A percentile compares a stretch with the other conserved stretches of the same genome.
These are phyloP conservation scores for Bursaphelenchus okinawaensis DNA, from an alignment of 2,888 invertebrate species.

Conservation along the genomic window DNA sequence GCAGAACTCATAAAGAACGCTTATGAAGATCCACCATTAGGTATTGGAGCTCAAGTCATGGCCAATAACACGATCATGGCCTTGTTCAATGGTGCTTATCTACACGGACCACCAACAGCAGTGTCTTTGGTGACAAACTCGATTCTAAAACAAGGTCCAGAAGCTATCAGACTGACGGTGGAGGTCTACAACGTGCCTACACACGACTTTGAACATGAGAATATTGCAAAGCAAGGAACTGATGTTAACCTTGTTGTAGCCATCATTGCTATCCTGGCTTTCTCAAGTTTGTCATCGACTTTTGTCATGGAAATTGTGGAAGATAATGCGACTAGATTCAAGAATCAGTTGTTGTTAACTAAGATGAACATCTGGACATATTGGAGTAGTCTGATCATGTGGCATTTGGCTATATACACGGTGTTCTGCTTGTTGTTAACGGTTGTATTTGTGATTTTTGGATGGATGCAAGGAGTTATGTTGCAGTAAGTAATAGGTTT, in stretches of 20 bases:
- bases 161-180: conserved; percentile 18
- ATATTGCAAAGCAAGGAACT: neutral
- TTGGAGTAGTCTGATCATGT: conserved; percentile 40
- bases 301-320: conserved; percentile 48
- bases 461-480: conserved; percentile 19
- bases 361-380: conserved; percentile 43
- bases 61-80: conserved; percentile 22
- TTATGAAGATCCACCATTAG: conserved; percentile 23
- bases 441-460: conserved; percentile 30
- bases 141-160: conserved; percentile 21
- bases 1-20: conserved; percentile 7
- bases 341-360: conserved; percentile 51
- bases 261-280: conserved; percentile 33
- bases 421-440: conserved; percentile 35
- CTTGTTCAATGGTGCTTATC: conserved; percentile 32
- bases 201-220: neutral
- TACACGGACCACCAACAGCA: conserved; percentile 27
- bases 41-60: conserved; percentile 24
- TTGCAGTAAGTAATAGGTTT: conserved; percentile 16
- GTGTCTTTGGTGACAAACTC: conserved; percentile 28
- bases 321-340: conserved; percentile 40
- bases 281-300: conserved; percentile 43
- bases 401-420: conserved; percentile 35
- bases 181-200: conserved; percentile 20
- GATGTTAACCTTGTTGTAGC: conserved; percentile 16